Percentiles rank a stretch among this genome's conserved stretches.
Conservation (phyloP, 2,113 vertebrate genomes). For the Pygoscelis antarcticus region DNA sequence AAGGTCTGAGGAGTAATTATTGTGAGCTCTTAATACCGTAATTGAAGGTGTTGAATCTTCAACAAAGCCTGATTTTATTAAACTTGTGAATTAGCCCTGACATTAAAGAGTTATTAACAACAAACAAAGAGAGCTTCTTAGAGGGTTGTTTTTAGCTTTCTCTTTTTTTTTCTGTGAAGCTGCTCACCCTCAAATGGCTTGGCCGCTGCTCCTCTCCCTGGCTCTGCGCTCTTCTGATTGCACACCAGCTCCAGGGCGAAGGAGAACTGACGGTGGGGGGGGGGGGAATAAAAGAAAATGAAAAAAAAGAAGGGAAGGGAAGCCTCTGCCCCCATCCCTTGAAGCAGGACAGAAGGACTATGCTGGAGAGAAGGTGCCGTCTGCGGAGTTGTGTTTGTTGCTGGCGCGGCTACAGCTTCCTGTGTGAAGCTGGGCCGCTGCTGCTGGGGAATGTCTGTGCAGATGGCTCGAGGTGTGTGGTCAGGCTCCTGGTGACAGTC, state of each 20-base stretch:
- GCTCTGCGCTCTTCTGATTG: background rate
- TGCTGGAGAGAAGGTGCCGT: background rate
- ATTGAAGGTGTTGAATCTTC: slow-evolving; percentile 48
- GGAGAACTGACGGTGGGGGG: background rate
- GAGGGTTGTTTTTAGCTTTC: background rate
- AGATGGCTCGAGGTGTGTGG: slow-evolving; percentile 11
- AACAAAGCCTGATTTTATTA: slow-evolving; percentile 31
- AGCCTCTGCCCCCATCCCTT: background rate
- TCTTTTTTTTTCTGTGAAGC: background rate
- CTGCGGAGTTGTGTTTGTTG: background rate
- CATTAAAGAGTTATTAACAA: slow-evolving; percentile 11
- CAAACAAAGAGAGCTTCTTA: background rate
- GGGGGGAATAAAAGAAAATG: background rate
- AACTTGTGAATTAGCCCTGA: slow-evolving; percentile 8
- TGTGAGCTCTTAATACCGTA: background rate
- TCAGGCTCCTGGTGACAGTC: background rate
- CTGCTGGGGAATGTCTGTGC: background rate
- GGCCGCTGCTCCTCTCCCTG: background rate
- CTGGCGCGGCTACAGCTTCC: background rate
- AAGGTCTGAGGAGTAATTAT: slow-evolving; percentile 5
- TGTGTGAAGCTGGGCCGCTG: background rate
- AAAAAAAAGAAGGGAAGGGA: background rate
- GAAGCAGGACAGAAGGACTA: background rate
- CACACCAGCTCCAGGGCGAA: background rate
- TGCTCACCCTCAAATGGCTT: background rate